These are phyloP conservation scores for Delia radicum DNA, from an alignment of 1,140 invertebrate genomes.

Conservation along the genomic window DNA sequence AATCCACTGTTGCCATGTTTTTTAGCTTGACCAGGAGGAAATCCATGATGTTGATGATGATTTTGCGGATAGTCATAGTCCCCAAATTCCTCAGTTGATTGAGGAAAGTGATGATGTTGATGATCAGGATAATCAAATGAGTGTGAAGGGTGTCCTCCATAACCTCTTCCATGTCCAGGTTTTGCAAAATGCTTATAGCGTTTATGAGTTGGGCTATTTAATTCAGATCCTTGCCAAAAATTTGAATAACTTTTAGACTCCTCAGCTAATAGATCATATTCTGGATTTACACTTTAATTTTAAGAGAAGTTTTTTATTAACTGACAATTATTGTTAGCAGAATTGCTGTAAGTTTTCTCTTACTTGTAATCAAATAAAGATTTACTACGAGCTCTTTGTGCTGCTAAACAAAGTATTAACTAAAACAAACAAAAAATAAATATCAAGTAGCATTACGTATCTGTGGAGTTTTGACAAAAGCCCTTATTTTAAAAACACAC, in stretches of 20 bases:
- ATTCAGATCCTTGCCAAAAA: neutral
- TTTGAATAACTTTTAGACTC: neutral
- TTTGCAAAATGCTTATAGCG: neutral
- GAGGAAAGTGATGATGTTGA: neutral
- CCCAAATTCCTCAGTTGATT: neutral
- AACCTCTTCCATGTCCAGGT: neutral
- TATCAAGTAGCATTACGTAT: too few species aligned
- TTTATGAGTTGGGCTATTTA: neutral
- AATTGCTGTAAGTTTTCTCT: too few species aligned
- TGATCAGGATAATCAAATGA: neutral
- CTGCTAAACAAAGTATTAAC: neutral
- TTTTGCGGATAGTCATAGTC: neutral
- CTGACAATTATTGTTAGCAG: too few species aligned
- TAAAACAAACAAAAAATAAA: conserved; percentile 11
- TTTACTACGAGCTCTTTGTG: neutral
- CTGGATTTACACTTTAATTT: neutral
- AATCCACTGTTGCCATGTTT: neutral
- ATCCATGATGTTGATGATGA: neutral
- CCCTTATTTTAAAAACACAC: too few species aligned
- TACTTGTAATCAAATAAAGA: conserved; percentile 9
- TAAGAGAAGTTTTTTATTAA: too few species aligned
- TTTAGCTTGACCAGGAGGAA: neutral
- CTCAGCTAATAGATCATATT: neutral
- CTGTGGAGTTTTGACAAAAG: too few species aligned
- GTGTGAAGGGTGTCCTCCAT: neutral